Conservation (phyloP, 2,888 invertebrate genomes). For the Exocentrus adspersus region DNA sequence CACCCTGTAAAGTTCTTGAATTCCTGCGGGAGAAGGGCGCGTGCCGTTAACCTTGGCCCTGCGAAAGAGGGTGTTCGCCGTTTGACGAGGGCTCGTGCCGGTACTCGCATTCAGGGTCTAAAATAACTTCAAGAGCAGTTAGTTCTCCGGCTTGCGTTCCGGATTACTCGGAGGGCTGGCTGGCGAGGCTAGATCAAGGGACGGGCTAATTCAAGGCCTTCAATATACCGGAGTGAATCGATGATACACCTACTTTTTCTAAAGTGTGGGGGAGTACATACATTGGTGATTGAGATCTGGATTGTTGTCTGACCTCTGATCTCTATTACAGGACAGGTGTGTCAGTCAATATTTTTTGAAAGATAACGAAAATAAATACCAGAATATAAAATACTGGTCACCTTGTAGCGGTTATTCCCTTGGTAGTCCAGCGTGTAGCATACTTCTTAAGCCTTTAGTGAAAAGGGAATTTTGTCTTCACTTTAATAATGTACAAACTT, state of each 20-base stretch:
- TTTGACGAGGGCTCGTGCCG: conserved; percentile 21
- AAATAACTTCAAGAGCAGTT: conserved; percentile 37
- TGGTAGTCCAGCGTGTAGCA: too few relatives aligned
- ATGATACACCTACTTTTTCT: conserved; percentile 33
- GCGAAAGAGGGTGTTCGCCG: conserved; percentile 24
- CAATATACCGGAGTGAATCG: conserved; percentile 34
- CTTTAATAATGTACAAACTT: not conserved
- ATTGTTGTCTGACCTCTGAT: too few relatives aligned
- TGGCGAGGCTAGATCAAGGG: conserved; percentile 21
- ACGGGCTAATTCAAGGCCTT: conserved; percentile 41
- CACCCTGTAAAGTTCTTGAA: conserved; percentile 10
- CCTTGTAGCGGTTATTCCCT: too few relatives aligned
- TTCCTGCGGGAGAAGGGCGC: conserved; percentile 36
- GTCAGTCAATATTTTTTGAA: too few relatives aligned
- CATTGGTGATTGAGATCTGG: too few relatives aligned
- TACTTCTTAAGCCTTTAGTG: too few relatives aligned
- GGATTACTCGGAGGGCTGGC: conserved; percentile 14
- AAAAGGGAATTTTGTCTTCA: not conserved
- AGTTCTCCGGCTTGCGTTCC: conserved; percentile 12
- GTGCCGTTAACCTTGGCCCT: conserved; percentile 49
- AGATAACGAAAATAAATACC: too few relatives aligned
- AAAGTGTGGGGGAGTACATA: too few relatives aligned
- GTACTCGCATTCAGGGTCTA: conserved; percentile 30
- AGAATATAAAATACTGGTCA: too few relatives aligned
- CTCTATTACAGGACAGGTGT: too few relatives aligned